These are phyloP conservation scores for Pseudoatta argentina DNA, from an alignment of 1,140 invertebrate genomes.

Conservation along the genomic window DNA sequence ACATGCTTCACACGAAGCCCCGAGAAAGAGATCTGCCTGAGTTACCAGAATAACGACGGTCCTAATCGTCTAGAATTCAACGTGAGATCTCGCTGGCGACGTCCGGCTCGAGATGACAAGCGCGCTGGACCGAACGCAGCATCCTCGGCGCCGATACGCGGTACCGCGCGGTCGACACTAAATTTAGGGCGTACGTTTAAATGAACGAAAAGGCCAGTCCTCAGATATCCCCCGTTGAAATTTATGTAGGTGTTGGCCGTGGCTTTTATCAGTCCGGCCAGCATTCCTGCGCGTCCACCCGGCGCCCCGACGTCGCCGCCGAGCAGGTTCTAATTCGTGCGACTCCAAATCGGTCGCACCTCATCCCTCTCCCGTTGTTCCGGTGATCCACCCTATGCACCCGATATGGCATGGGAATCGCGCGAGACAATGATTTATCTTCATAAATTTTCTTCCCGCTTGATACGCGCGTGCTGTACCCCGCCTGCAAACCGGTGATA, in stretches of 20 bases:
- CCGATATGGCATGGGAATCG: neutral
- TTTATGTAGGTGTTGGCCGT: constrained; percentile 87
- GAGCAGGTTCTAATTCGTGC: constrained; percentile 86
- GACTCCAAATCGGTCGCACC: constrained; percentile 75
- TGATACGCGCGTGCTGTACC: no score
- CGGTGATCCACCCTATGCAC: constrained; percentile 11
- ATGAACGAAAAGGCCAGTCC: constrained; percentile 83
- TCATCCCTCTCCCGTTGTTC: constrained; percentile 25
- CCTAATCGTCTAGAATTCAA: constrained; percentile 25
- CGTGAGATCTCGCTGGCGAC: neutral
- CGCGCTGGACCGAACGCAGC: constrained; percentile 60
- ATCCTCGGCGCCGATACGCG: constrained; percentile 71
- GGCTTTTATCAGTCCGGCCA: constrained; percentile 86
- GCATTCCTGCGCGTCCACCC: constrained; percentile 85
- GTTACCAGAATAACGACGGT: neutral
- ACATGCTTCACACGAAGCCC: neutral
- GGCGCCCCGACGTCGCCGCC: constrained; percentile 85
- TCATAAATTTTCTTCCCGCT: neutral
- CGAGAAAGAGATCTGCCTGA: neutral
- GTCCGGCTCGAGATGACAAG: constrained; percentile 32
- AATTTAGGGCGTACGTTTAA: constrained; percentile 85
- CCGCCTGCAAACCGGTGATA: neutral
- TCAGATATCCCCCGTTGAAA: constrained; percentile 84
- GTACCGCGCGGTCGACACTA: constrained; percentile 73
- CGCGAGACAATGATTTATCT: neutral